Evolutionary conservation across 1,140 invertebrate genomes (phyloP), one percentile per base, ranked within the genome.

Genomic region (Lepidurus couesii): DNA sequence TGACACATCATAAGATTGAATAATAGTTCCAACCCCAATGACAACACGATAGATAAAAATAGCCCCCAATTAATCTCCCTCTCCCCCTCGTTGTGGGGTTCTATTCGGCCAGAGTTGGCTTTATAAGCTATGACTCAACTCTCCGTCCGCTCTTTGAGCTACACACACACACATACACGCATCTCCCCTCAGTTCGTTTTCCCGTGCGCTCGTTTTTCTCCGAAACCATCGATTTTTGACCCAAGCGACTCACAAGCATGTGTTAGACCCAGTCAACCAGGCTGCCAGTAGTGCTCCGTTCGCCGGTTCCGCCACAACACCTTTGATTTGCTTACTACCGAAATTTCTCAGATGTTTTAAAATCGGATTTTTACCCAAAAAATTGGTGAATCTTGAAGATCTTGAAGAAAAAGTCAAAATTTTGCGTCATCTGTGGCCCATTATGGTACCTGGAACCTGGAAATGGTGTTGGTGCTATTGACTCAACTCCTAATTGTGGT

Each of bases 1-100:
- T 65, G 53, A 65, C 53, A 65, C 53, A 65, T 65, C 53, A 65
- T 65, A 65, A 65, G 53, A 65, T 65, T 65, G 53, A 65, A 65
- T 65, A 65, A 65, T 65, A 65, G 53, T 65, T 65, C 53, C 21
- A n/a, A 65, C 53, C 53, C 53, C 53, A 65, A 65, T 65, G 53
- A 21, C 53, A 65, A 65, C 53, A 65, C 53, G 53, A 65, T 65
- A 65, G 53, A 65, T 65, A 65, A 65, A 65, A 9, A 65, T 65
- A 65, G 53, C 21, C 53, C 47, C 13, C 53, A 65, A 65, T 65
- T 65, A 65, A 65, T 65, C 53, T 65, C 53, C 53, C 53, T 65
- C 53, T 65, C 21, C 53, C 16, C 53, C 53, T 65, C 53, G 16
- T 65, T 65, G 16, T n/a, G 53, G 53, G 34, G 34, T 34, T 65